Base-by-base conservation (phyloP, 2,113 vertebrate genomes). In the Elgaria multicarinata region DNA sequence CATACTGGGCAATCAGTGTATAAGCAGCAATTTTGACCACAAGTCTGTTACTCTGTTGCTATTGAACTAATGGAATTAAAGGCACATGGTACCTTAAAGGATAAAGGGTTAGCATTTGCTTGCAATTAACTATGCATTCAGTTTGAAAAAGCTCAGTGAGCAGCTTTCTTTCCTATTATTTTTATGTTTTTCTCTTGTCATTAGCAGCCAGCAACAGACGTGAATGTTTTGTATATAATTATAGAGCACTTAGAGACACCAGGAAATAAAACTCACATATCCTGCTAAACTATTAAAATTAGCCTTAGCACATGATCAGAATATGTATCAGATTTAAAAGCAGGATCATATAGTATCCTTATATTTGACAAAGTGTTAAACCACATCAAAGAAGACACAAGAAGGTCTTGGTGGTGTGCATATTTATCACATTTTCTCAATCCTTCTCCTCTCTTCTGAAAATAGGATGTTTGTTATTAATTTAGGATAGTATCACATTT, bases 191-290 rank as follows among this genome's bases (percentile, higher is more conserved):
- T 82, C 12, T 50, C 0, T 22, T 42, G 53, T 28, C 16, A 64
- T 87, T 77, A 77, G 74, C 74, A 77, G 46, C 42, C n/a, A 86
- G 53, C 36, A 55, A 62, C 71, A 62, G 82, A 87, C 90, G 31
- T 82, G 67, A 81, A 9, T 89, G 58, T 77, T 18, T 46, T 86
- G 16, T 66, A 3, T 82, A 3, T 13, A 83, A 46, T 58, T 5
- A 69, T n/a, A 62, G 64, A 87, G 62, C 2, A 80, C 39, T 50
- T 31, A 79, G 2, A 86, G 64, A 71, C 83, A 14, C 28, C 22
- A 10, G 26, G 33, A 44, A 89, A 55, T 87, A 89, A 44, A 85
- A 44, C 4, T 24, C 72, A 9, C 0, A 80, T 12, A 1, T 86
- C 3, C 6, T 87, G 92, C 50, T 50, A 77, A 86, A 53, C 24